Evolutionary conservation across 2,888 invertebrate genomes (phyloP).

Genomic region (Rhagonycha lutea): DNA sequence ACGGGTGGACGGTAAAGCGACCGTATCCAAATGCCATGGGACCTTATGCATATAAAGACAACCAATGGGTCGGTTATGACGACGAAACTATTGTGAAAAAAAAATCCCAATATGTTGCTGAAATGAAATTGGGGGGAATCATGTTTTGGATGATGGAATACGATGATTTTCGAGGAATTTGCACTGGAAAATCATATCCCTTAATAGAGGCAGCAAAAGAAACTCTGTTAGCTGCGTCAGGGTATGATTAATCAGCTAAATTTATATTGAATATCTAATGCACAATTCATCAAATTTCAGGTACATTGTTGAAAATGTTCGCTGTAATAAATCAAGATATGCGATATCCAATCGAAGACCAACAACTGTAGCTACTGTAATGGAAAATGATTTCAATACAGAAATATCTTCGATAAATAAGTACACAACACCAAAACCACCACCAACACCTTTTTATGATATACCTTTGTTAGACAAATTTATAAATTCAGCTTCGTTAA

Average conservation of each 20-base stretch:
- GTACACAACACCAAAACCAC: too few relatives aligned
- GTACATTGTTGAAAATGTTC: too few relatives aligned
- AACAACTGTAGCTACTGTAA: too few relatives aligned
- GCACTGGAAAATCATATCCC: slow-evolving; percentile 85
- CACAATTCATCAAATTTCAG: too few relatives aligned
- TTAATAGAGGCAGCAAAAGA: slow-evolving; percentile 90
- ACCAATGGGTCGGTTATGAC: slow-evolving; percentile 95
- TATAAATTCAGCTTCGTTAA: too few relatives aligned
- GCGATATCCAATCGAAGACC: too few relatives aligned
- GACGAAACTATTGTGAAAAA: slow-evolving; percentile 80
- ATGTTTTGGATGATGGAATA: slow-evolving; percentile 95
- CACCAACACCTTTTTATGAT: too few relatives aligned
- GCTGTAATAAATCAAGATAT: too few relatives aligned
- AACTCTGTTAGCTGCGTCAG: slow-evolving; percentile 64
- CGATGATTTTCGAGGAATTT: slow-evolving; percentile 89
- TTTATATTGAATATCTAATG: too few relatives aligned
- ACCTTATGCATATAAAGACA: slow-evolving; percentile 83
- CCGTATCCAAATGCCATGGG: slow-evolving; percentile 84
- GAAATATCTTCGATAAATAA: too few relatives aligned
- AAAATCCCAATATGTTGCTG: slow-evolving; percentile 84
- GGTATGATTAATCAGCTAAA: background rate
- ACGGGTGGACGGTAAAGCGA: slow-evolving; percentile 82
- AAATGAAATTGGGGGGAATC: slow-evolving; percentile 84
- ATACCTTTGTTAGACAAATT: too few relatives aligned
- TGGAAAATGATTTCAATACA: too few relatives aligned